phyloP scores from a whole-genome alignment of 2,888 invertebrate genomes.

The Archips crataeganus region DNA sequence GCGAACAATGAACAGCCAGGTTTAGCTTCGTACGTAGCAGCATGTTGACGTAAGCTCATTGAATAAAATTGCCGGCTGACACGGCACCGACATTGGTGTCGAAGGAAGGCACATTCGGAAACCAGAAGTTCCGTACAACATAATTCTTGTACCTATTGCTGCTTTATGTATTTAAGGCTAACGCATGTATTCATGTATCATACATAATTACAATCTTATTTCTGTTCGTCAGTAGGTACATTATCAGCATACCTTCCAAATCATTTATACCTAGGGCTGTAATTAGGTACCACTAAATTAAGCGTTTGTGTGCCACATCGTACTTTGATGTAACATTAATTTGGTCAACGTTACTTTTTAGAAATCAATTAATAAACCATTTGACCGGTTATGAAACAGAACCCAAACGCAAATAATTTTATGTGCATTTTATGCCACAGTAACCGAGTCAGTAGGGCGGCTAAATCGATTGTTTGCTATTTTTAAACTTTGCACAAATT shows the following conservation, averaged over 20 bases:
- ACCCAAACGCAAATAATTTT: constrained; percentile 42
- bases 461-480: constrained; percentile 51
- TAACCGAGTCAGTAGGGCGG: constrained; percentile 50
- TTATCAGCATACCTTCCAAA: too few species aligned
- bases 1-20: constrained; percentile 6
- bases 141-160: not conserved
- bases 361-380: not conserved
- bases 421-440: constrained; percentile 40
- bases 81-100: constrained; percentile 4
- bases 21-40: constrained; percentile 3
- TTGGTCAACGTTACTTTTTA: not conserved
- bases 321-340: not conserved
- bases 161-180: not conserved
- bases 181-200: not conserved
- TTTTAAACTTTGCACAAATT: constrained; percentile 46
- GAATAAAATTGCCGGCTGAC: constrained; percentile 20
- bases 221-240: too few species aligned
- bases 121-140: constrained; percentile 14
- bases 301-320: not conserved
- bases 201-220: too few species aligned
- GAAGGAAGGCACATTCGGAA: not conserved
- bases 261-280: too few species aligned
- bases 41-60: constrained; percentile 27
- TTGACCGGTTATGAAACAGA: not conserved
- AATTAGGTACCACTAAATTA: not conserved